phyloP scores from a whole-genome alignment of 2,888 invertebrate genomes.

The Zaprionus bogoriensis region DNA sequence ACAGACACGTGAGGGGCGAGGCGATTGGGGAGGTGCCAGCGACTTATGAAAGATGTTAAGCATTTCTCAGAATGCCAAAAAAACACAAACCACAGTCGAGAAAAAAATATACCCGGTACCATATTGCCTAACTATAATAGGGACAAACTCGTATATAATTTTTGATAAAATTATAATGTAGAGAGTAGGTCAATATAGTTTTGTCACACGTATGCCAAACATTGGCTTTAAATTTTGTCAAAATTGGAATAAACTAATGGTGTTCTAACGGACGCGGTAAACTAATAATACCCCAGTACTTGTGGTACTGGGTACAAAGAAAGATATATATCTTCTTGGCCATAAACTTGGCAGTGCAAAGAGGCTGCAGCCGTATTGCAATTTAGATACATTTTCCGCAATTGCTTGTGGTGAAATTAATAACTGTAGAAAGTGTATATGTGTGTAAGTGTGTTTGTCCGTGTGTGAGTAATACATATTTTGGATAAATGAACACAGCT shows the following conservation, averaged over 20 bases:
- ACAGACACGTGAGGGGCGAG: neutral
- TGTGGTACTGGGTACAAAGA: too few relatives aligned
- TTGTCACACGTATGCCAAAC: too few relatives aligned
- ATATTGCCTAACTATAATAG: too few relatives aligned
- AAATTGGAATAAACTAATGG: too few relatives aligned
- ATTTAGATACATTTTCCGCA: neutral
- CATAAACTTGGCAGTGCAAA: neutral
- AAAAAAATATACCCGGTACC: neutral
- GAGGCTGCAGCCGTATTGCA: neutral
- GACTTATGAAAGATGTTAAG: constrained; percentile 2
- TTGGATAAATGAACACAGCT: neutral
- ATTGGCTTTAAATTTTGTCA: too few relatives aligned
- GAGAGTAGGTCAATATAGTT: too few relatives aligned
- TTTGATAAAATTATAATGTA: too few relatives aligned
- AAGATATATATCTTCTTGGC: neutral
- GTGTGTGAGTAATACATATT: neutral
- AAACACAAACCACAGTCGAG: too few relatives aligned
- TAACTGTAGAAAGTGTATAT: neutral
- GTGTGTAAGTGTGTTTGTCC: neutral
- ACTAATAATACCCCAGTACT: too few relatives aligned
- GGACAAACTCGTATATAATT: too few relatives aligned
- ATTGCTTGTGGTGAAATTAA: neutral
- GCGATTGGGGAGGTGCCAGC: neutral
- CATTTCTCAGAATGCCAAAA: constrained; percentile 19
- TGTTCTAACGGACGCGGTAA: too few relatives aligned